These are phyloP conservation scores for Gavia stellata DNA, from an alignment of 2,113 vertebrate species.

Conservation along the genomic window DNA sequence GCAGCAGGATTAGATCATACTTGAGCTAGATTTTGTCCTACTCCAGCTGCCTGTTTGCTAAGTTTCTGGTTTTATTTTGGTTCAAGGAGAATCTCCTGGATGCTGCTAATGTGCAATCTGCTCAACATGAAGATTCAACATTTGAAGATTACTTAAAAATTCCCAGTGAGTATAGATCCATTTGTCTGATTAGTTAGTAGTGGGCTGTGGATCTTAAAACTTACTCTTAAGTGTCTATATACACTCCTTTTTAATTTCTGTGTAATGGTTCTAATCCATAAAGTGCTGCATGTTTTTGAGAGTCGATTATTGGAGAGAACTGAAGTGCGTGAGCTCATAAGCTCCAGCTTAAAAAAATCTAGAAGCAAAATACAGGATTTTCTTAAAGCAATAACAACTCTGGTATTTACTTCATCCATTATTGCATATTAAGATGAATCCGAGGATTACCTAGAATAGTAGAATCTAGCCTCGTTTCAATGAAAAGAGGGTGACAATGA, in stretches of 20 bases:
- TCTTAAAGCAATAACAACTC: neutral
- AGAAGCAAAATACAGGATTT: neutral
- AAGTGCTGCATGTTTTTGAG: neutral
- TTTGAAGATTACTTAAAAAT: neutral
- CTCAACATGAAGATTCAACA: neutral
- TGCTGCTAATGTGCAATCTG: neutral
- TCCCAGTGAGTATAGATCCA: neutral
- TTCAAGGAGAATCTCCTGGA: neutral
- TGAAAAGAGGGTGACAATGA: neutral
- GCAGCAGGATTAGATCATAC: neutral
- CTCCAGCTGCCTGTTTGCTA: neutral
- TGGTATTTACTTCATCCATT: neutral
- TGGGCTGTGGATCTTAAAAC: neutral
- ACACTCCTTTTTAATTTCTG: neutral
- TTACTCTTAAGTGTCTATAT: neutral
- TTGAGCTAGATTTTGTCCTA: neutral
- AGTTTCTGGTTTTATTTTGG: neutral
- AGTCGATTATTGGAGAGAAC: neutral
- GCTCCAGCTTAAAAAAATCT: neutral
- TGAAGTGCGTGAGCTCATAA: neutral
- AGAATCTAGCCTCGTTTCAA: neutral
- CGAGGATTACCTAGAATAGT: neutral
- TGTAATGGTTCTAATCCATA: neutral
- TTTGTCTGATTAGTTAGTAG: neutral
- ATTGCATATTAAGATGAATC: neutral